Base-by-base conservation (phyloP, 1,140 invertebrate species). In the Plectus sambesii region DNA sequence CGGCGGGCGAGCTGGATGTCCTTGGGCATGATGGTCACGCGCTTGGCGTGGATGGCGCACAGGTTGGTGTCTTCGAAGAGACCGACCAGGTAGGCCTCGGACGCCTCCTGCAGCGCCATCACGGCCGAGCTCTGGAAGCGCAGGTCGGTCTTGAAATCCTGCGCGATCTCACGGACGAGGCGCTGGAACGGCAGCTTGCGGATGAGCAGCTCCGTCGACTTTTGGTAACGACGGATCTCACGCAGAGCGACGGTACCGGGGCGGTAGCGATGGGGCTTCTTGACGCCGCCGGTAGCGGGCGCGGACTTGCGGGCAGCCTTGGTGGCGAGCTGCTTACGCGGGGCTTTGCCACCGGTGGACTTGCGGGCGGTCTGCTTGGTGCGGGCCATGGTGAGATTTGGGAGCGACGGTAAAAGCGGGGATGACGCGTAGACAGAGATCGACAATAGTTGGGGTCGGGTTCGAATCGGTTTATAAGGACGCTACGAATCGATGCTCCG, bases 21-120 rank as follows among this genome's bases (percentile, higher is more conserved):
- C 74, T 89, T 90, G 42, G 87, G 85, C 86, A 89, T 90, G 66
- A 92, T 89, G 54, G 87, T 90, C 23, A 92, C 86, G 64, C 86
- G 80, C 72, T 88, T 89, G 52, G 86, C 86, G 66, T 90, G 86
- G 70, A 89, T 89, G 53, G 85, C 85, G 73, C 85, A 88, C 77
- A 88, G 77, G 72, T 89, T 88, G 49, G 85, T 87, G 71, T 88
- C 85, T 79, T 90, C 87, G 76, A 69, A 89, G 9, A 89, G 75
- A 60, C 84, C 84, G 6, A 87, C 85, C 49, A 88, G 68, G 64
- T 87, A 88, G 19, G 86, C 83, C 68, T 90, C 86, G 60, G 81
- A 83, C 15, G 87, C 85, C 77, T 90, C 87, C 77, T 85, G 79
- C 5, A 72, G 38, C 30, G 60, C 59, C 17, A 49, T 20, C 19